These are phyloP conservation scores for Drosophila leonis DNA, from an alignment of 2,888 invertebrate genomes.

Conservation along the genomic window DNA sequence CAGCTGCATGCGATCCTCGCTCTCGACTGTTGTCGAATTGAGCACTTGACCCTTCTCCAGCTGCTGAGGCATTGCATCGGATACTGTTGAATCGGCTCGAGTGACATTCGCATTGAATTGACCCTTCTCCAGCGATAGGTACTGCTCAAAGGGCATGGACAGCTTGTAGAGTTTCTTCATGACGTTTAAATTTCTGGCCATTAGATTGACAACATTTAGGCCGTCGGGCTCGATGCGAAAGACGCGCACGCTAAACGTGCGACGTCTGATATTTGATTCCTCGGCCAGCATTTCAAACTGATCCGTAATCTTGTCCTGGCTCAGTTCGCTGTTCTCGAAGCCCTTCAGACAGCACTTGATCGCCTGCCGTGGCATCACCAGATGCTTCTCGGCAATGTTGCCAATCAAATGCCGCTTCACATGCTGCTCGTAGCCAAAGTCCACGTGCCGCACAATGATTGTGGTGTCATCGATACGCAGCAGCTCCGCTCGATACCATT, in stretches of 20 bases:
- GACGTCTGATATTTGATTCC: slow-evolving; percentile 85
- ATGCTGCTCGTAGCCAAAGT: slow-evolving; percentile 97
- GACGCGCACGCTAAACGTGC: slow-evolving; percentile 84
- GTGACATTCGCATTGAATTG: slow-evolving; percentile 74
- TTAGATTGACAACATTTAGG: slow-evolving; percentile 81
- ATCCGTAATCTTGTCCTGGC: slow-evolving; percentile 80
- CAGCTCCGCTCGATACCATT: slow-evolving; percentile 96
- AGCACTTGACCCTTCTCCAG: slow-evolving; percentile 56
- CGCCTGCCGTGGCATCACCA: slow-evolving; percentile 90
- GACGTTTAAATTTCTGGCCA: slow-evolving; percentile 86
- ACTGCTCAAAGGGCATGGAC: slow-evolving; percentile 85
- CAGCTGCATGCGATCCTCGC: slow-evolving; percentile 70
- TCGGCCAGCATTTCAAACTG: slow-evolving; percentile 90
- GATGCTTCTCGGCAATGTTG: slow-evolving; percentile 88
- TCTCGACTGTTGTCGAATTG: slow-evolving; percentile 76
- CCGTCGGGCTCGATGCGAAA: slow-evolving; percentile 85
- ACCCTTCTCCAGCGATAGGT: slow-evolving; percentile 83
- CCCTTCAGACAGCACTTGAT: slow-evolving; percentile 91
- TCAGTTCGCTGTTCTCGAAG: slow-evolving; percentile 84
- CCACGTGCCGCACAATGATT: slow-evolving; percentile 93
- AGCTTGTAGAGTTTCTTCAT: slow-evolving; percentile 86
- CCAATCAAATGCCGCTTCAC: slow-evolving; percentile 88
- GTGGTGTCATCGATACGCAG: slow-evolving; percentile 87
- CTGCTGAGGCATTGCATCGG: slow-evolving; percentile 38
- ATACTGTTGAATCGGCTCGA: slow-evolving; percentile 46